Evolutionary conservation across 35 echinoderm and acorn worm species (phyloP), one percentile per base, ranked within the genome.

Genomic region (Strongylocentrotus purpuratus): DNA sequence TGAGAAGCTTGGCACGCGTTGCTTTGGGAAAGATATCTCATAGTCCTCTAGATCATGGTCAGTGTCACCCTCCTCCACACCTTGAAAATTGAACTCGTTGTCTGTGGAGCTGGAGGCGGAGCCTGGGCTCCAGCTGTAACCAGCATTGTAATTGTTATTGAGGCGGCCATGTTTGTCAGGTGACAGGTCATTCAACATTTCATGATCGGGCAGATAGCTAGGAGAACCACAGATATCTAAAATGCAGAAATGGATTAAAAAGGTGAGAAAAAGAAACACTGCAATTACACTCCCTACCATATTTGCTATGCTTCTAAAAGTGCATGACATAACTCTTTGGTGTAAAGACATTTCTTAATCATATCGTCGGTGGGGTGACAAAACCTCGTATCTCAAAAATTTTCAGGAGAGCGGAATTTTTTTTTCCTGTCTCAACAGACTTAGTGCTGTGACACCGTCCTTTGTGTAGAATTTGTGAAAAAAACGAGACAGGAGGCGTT

Each of bases 91-190:
- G n/a, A 58, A 33, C 45, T 93, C 91, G 10, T 58, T 46, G 7
- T 58, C 91, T 93, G 48, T 93, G 28, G 91, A 93, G 46, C 91
- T 93, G 12, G 48, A 18, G 46, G 48, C 91, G 4, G 91, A 93
- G 5, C 48, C 31, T n/a, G 91, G 91, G 32, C 91, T 93, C 91
- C 91, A 93, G 91, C 13, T 50, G 65, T 78, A n/a, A 78, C 20
- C 65, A 78, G 20, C 5, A 28, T 78, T 78, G 22, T 78, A 28
- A 28, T 78, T 78, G 22, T 78, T 15, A 55, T 55, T 28, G 22
- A 78, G 65, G 65, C 28, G 22, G 65, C 65, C 65, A 78, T 78
- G 22, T 78, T 78, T 78, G 65, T 78, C 22, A 78, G 65, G 20
- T 78, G 65, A 78, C 28, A 8, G 65, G 65, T 78, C 20, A 78